phyloP scores from a whole-genome alignment of 2,113 vertebrate genomes.

The Rhombomys opimus region DNA sequence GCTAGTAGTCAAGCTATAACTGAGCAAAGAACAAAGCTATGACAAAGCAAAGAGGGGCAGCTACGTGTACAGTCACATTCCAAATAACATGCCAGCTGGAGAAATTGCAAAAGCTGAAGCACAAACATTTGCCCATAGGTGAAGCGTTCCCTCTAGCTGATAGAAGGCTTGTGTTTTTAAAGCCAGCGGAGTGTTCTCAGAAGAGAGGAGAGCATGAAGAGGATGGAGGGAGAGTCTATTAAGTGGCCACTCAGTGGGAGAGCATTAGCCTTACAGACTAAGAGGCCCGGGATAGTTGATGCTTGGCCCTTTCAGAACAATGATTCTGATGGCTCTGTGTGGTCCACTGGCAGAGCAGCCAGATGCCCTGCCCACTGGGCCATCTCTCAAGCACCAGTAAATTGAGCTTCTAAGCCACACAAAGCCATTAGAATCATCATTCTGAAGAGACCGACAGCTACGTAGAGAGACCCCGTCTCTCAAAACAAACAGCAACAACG shows the following conservation, averaged over 20 bases:
- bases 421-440: neutral
- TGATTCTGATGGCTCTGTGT: neutral
- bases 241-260: too few species aligned
- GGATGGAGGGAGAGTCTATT: too few species aligned
- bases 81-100: neutral
- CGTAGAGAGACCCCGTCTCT: neutral
- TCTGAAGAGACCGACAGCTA: neutral
- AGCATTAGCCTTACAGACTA: neutral
- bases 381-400: neutral
- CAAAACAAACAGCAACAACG: neutral
- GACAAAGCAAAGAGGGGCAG: neutral
- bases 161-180: neutral
- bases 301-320: neutral
- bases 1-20: neutral
- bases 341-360: neutral
- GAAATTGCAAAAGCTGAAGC: neutral
- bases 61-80: neutral
- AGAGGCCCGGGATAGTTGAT: neutral
- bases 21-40: neutral
- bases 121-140: neutral
- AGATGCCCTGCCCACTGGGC: neutral
- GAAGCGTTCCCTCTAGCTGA: neutral
- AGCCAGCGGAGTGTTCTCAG: neutral
- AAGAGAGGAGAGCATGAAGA: neutral
- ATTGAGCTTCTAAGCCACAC: neutral